A percentile compares a stretch with the other conserved stretches of the same genome.
Conservation (phyloP, 2,113 vertebrate genomes). For the Sus scrofa region T2T-Sscrofa CM000815.6:117743001-117743500, state of each 20-base stretch:
- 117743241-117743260: too few relatives aligned
- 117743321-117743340: too few relatives aligned
- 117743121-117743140: not conserved
- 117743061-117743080: not conserved
- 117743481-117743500: not conserved
- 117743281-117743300: too few relatives aligned
- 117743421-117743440: not conserved
- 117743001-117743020: not conserved
- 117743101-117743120: not conserved
- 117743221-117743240: too few relatives aligned
- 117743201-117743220: too few relatives aligned
- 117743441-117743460: not conserved
- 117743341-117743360: too few relatives aligned
- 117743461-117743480: not conserved
- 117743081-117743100: not conserved
- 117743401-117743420: not conserved
- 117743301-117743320: too few relatives aligned
- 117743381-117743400: too few relatives aligned
- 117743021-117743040: not conserved
- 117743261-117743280: too few relatives aligned
- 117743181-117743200: too few relatives aligned
- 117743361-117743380: too few relatives aligned
- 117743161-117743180: too few relatives aligned
- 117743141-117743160: not conserved
- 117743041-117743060: not conserved